Percentiles rank a stretch among this genome's conserved stretches.
Evolutionary conservation across 2,113 vertebrate species (phyloP).

Genomic region (Rhegmatorhina hoffmannsi): DNA sequence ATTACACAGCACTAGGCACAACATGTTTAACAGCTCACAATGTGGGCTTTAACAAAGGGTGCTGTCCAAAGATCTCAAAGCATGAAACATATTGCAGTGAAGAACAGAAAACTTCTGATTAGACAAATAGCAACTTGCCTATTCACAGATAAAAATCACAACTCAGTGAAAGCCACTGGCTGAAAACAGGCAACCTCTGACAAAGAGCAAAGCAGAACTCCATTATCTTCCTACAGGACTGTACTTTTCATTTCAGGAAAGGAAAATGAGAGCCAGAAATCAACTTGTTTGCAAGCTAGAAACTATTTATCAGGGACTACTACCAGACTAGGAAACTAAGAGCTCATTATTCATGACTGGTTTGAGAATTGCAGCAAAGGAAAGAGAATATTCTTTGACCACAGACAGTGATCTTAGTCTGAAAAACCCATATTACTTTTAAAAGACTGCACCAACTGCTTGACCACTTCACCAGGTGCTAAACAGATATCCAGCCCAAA

Average conservation of each 20-base stretch:
- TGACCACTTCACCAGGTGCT: not conserved
- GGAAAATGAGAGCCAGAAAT: not conserved
- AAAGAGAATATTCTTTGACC: not conserved
- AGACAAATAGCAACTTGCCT: not conserved
- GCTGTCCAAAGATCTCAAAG: not conserved
- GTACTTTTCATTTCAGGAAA: not conserved
- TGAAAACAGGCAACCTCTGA: not conserved
- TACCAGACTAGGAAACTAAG: not conserved
- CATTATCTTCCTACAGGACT: not conserved
- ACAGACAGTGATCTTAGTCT: not conserved
- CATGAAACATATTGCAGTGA: not conserved
- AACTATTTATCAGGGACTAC: not conserved
- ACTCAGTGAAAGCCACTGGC: not conserved
- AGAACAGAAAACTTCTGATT: not conserved
- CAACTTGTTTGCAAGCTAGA: not conserved
- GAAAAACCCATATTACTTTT: not conserved
- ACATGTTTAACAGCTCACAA: not conserved
- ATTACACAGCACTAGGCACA: not conserved
- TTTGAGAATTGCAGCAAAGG: not conserved
- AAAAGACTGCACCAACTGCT: constrained; percentile 1
- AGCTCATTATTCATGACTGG: not conserved
- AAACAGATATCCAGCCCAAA: not conserved
- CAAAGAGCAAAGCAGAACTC: not conserved
- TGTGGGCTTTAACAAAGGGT: not conserved
- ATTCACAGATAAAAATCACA: not conserved